These are phyloP conservation scores for Apamea crenata DNA, from an alignment of 2,888 invertebrate species.

Conservation along the genomic window DNA sequence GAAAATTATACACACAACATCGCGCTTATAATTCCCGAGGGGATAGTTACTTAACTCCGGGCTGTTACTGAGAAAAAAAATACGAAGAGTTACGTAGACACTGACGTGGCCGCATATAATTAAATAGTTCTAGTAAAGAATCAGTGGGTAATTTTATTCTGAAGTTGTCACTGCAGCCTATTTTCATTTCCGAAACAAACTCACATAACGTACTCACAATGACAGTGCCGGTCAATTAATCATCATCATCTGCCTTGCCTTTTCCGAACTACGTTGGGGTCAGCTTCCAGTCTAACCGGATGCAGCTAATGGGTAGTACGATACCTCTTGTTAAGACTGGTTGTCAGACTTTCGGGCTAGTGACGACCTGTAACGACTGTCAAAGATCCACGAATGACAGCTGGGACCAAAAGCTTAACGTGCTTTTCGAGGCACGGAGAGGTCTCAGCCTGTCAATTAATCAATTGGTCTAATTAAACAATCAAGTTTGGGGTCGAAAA, in stretches of 20 bases:
- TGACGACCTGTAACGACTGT: no score
- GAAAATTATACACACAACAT: not conserved
- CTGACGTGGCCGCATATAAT: not conserved
- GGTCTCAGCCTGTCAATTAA: constrained; percentile 3
- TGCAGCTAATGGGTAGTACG: no score
- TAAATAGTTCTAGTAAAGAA: not conserved
- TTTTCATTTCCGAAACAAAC: not conserved
- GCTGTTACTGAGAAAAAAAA: not conserved
- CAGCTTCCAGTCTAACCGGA: no score
- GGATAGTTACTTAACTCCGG: not conserved
- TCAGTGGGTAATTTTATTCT: not conserved
- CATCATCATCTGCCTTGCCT: no score
- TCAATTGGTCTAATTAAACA: constrained; percentile 12
- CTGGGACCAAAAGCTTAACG: no score
- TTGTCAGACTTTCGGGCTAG: no score
- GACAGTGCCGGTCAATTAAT: not conserved
- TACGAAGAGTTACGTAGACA: not conserved
- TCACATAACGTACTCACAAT: not conserved
- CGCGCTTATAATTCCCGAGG: no score
- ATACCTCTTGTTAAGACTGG: no score
- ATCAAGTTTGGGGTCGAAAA: not conserved
- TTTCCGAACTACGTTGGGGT: no score
- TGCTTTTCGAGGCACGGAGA: no score
- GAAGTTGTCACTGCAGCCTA: no score
- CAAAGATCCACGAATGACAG: no score